Evolutionary conservation across 1,140 invertebrate genomes (phyloP), one percentile per base, ranked within the genome.

Genomic region (Anagrus nilaparvatae): DNA sequence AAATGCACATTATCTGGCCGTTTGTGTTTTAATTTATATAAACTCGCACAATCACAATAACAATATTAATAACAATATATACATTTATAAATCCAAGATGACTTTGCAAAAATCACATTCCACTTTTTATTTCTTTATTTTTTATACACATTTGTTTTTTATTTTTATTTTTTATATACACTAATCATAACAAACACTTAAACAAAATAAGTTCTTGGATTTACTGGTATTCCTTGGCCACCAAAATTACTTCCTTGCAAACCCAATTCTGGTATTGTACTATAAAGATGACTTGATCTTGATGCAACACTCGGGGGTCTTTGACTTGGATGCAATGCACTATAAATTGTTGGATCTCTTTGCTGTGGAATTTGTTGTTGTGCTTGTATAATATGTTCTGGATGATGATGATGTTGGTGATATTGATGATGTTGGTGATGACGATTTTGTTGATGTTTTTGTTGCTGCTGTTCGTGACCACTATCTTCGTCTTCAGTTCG

Each of bases 401-500:
- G 61, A 49, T 67, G 58, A 51, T 60, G 51, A 42, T 61, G 54
- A 48, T 68, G 53, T 49, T 73, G 60, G 49, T 68, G 65, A 52
- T 71, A 39, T 5, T 41, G 33, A 0, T 41, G 40, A 2, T 34
- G 54, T 16, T 48, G 47, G 34, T 51, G 57, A 51, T 62, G 47
- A 45, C 56, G 49, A 53, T 63, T 46, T 47, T 71, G 56, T 45
- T 64, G 61, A 49, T 66, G 57, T 50, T 61, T 50, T 48, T 61
- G 54, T 47, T 67, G 55, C 50, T 76, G 65, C 52, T 71, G 69
- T 54, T 73, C 58, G 53, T 72, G 62, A 12, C 63, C 63, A 45
- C 73, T 75, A 49, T 73, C 75, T 53, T 75, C 73, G 54, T 76
- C 73, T 51, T 75, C 74, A 31, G 73, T 75, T 25, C 75, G 61